A percentile compares a stretch with the other conserved stretches of the same genome.
phyloP scores from a whole-genome alignment of 2,113 vertebrate genomes.

The Phrynosoma platyrhinos region DNA sequence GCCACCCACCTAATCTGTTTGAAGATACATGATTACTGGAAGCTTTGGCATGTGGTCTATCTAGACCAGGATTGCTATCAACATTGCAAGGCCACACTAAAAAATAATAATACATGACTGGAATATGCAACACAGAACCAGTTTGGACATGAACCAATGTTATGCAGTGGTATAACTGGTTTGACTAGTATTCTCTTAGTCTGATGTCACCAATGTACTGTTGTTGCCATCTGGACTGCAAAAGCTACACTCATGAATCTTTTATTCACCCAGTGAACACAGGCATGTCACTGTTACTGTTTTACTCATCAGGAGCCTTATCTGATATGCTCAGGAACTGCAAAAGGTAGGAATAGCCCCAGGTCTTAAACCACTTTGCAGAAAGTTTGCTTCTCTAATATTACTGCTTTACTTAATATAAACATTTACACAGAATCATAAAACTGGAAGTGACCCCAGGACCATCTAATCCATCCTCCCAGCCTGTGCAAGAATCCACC shows the following conservation, averaged over 20 bases:
- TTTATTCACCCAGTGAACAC: background rate
- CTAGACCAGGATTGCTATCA: background rate
- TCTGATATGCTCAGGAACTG: background rate
- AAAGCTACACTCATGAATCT: background rate
- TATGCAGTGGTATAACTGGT: constrained; percentile 24
- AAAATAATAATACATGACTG: background rate
- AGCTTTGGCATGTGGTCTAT: background rate
- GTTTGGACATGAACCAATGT: constrained; percentile 19
- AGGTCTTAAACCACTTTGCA: background rate
- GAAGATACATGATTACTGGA: background rate
- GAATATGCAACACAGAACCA: constrained; percentile 29
- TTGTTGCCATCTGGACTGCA: background rate
- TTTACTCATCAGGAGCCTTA: background rate
- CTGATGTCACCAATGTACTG: background rate
- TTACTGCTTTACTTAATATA: background rate
- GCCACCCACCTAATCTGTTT: too few relatives aligned
- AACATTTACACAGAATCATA: too few relatives aligned
- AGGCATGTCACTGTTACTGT: background rate
- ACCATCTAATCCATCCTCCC: too few relatives aligned
- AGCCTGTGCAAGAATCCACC: too few relatives aligned
- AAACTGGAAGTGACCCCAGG: too few relatives aligned
- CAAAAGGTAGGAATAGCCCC: background rate
- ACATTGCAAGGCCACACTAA: background rate
- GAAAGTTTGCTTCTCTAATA: too few relatives aligned
- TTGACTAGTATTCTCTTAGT: background rate